These are phyloP conservation scores for Eufriesea mexicana DNA, from an alignment of 1,140 invertebrate species.

Conservation along the genomic window DNA sequence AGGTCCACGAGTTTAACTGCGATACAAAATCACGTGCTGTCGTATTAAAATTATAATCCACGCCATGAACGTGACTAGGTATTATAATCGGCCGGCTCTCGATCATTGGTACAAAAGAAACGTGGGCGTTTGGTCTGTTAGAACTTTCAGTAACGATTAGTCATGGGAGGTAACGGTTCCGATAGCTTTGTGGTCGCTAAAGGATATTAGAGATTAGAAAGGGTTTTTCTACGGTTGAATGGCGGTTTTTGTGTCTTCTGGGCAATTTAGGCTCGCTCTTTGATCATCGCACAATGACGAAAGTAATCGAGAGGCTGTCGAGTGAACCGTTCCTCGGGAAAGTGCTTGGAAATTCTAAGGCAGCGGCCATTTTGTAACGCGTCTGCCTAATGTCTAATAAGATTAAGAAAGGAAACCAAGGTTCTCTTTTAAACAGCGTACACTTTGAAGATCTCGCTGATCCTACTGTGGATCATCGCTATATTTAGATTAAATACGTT, in stretches of 20 bases:
- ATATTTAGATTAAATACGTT: too few relatives aligned
- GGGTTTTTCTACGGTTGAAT: not conserved
- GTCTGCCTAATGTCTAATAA: too few relatives aligned
- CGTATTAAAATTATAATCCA: not conserved
- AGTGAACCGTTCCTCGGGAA: not conserved
- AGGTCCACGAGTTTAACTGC: too few relatives aligned
- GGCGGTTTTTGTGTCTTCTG: not conserved
- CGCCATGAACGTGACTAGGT: not conserved
- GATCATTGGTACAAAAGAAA: not conserved
- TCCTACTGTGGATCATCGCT: too few relatives aligned
- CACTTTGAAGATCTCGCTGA: too few relatives aligned
- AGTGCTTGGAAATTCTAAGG: not conserved
- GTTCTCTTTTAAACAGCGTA: too few relatives aligned
- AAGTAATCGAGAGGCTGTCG: not conserved
- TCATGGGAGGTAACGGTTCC: constrained; percentile 2
- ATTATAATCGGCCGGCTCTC: not conserved
- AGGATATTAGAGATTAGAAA: not conserved
- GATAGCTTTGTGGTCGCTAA: not conserved
- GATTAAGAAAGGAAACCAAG: too few relatives aligned
- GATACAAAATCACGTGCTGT: not conserved
- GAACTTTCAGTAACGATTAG: not conserved
- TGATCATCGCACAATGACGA: not conserved
- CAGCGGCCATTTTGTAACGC: too few relatives aligned
- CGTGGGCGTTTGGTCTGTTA: not conserved
- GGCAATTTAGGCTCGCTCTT: not conserved